A percentile compares a stretch with the other conserved stretches of the same genome.
These are phyloP conservation scores for Megalonaias nervosa DNA, from an alignment of 1,140 invertebrate genomes.

Conservation along the genomic window DNA sequence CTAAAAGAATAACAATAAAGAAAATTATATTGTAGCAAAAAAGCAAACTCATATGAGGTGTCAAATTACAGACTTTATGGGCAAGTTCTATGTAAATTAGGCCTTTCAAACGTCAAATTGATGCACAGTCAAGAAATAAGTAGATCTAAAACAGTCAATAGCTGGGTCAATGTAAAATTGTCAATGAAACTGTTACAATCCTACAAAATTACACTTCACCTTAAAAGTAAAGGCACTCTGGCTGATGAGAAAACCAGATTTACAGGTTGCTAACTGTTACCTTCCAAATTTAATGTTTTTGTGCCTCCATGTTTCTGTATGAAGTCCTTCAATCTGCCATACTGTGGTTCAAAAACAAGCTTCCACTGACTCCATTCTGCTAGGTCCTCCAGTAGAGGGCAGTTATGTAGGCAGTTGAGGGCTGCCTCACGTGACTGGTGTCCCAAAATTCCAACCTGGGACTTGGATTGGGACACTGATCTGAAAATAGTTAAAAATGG, in stretches of 20 bases:
- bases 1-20: too few relatives aligned
- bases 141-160: too few relatives aligned
- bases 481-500: constrained; percentile 5
- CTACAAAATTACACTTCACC: neutral
- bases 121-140: too few relatives aligned
- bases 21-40: too few relatives aligned
- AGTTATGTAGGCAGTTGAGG: constrained; percentile 61
- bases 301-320: constrained; percentile 65
- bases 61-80: too few relatives aligned
- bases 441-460: constrained; percentile 59
- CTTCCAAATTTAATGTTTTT: constrained; percentile 21
- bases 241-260: neutral
- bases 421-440: constrained; percentile 60
- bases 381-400: constrained; percentile 66
- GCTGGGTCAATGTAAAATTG: too few relatives aligned
- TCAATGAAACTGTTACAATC: neutral
- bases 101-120: too few relatives aligned
- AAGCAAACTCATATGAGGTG: too few relatives aligned
- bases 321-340: constrained; percentile 64
- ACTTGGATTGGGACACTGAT: neutral
- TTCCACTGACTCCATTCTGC: constrained; percentile 64
- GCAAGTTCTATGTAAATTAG: too few relatives aligned
- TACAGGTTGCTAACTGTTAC: neutral
- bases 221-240: neutral
- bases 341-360: constrained; percentile 66